Evolutionary conservation across 1,140 invertebrate genomes (phyloP).

Genomic region (Bombus consobrinus): DNA sequence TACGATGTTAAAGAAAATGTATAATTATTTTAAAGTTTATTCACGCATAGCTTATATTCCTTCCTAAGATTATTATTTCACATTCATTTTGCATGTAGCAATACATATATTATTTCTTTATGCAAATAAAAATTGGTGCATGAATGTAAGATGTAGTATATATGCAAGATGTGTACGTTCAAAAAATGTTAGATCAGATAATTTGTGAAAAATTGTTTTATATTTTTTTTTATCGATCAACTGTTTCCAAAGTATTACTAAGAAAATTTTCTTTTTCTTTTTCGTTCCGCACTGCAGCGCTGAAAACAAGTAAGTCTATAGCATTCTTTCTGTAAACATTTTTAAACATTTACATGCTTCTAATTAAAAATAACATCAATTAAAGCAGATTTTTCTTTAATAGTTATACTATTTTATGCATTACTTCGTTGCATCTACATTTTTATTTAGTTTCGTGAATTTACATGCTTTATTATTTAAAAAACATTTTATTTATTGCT

Average conservation of each 20-base stretch:
- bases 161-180: conserved; percentile 34
- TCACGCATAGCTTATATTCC: not conserved
- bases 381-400: conserved; percentile 10
- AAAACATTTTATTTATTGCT: not conserved
- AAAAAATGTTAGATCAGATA: conserved; percentile 30
- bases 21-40: conserved; percentile 6
- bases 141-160: not conserved
- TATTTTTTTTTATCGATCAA: not conserved
- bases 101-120: not conserved
- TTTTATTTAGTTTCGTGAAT: not conserved
- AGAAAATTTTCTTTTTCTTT: conserved; percentile 68
- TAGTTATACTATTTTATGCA: not conserved
- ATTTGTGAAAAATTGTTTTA: not conserved
- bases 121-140: conserved; percentile 15
- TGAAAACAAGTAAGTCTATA: conserved; percentile 74
- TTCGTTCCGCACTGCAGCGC: conserved; percentile 69
- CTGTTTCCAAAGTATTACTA: conserved; percentile 49
- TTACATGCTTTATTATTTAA: conserved; percentile 7
- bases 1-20: not conserved
- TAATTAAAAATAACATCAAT: conserved; percentile 14
- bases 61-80: conserved; percentile 11
- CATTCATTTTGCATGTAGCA: not conserved
- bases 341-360: conserved; percentile 60
- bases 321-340: conserved; percentile 60
- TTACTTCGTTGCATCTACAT: not conserved